Conservation (phyloP, 2,113 vertebrate genomes). For the Leptosomus discolor region DNA sequence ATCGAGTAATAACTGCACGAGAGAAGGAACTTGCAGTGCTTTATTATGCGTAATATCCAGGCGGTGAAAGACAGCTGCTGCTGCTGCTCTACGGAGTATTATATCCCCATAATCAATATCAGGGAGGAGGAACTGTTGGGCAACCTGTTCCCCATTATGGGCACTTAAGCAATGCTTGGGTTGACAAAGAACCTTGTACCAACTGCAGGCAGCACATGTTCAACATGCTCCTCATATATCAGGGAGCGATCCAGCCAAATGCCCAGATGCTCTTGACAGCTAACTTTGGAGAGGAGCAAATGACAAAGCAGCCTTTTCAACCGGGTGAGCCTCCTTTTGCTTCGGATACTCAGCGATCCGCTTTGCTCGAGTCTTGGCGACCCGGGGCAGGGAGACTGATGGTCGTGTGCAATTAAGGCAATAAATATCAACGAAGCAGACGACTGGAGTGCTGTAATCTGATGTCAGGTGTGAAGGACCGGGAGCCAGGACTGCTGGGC, state of each 20-base stretch:
- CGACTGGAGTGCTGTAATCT: background rate
- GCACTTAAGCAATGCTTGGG: conserved; percentile 57
- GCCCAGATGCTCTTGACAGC: conserved; percentile 46
- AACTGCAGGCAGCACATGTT: conserved; percentile 60
- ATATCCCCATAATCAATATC: conserved; percentile 36
- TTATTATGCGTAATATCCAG: conserved; percentile 40
- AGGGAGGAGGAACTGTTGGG: conserved; percentile 50
- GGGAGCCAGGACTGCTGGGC: background rate
- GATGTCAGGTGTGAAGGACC: conserved; percentile 4
- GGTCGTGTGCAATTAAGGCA: background rate
- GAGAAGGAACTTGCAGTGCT: conserved; percentile 34
- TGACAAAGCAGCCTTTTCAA: background rate
- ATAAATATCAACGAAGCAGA: background rate
- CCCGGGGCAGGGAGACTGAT: background rate
- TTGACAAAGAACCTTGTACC: conserved; percentile 52
- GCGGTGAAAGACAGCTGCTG: conserved; percentile 52
- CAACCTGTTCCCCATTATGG: conserved; percentile 64
- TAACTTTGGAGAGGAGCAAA: conserved; percentile 1
- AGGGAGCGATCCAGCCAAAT: conserved; percentile 25
- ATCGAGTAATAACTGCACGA: background rate
- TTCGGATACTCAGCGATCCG: background rate
- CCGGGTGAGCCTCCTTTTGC: background rate
- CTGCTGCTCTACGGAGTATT: conserved; percentile 3
- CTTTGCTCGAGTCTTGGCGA: background rate
- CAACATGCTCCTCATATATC: conserved; percentile 39